phyloP scores from a whole-genome alignment of 1,140 invertebrate genomes.

The Calycopis cecrops region DNA sequence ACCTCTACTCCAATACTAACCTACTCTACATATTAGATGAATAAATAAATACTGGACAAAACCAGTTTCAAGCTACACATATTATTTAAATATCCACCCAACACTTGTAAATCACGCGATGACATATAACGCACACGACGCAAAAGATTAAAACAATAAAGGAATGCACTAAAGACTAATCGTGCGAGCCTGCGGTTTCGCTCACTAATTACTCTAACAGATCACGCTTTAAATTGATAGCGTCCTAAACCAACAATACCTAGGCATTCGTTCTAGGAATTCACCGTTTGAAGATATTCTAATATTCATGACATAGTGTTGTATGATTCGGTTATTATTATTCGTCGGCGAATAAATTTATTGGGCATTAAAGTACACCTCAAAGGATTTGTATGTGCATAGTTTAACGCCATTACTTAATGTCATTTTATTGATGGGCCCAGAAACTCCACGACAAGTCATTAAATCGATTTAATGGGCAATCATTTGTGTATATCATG shows the following conservation, averaged over 20 bases:
- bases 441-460: neutral
- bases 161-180: slow-evolving; percentile 23
- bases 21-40: too few relatives aligned
- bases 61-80: too few relatives aligned
- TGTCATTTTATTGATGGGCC: neutral
- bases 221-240: slow-evolving; percentile 26
- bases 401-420: neutral
- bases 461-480: neutral
- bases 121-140: slow-evolving; percentile 14
- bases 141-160: slow-evolving; percentile 19
- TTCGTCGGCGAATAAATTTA: neutral
- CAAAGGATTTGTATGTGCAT: neutral
- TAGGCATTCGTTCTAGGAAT: slow-evolving; percentile 19
- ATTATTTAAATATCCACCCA: too few relatives aligned
- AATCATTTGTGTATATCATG: neutral
- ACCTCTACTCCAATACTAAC: too few relatives aligned
- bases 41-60: too few relatives aligned
- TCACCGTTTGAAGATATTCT: slow-evolving; percentile 14
- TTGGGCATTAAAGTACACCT: neutral
- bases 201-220: slow-evolving; percentile 26
- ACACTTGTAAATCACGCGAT: slow-evolving; percentile 12
- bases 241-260: slow-evolving; percentile 23
- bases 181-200: slow-evolving; percentile 20
- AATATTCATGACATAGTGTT: slow-evolving; percentile 5
- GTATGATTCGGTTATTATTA: neutral